A percentile compares a stretch with the other conserved stretches of the same genome.
phyloP scores from a whole-genome alignment of 2,797 vertebrate genomes.

The Tympanoctomys barrerae region DNA sequence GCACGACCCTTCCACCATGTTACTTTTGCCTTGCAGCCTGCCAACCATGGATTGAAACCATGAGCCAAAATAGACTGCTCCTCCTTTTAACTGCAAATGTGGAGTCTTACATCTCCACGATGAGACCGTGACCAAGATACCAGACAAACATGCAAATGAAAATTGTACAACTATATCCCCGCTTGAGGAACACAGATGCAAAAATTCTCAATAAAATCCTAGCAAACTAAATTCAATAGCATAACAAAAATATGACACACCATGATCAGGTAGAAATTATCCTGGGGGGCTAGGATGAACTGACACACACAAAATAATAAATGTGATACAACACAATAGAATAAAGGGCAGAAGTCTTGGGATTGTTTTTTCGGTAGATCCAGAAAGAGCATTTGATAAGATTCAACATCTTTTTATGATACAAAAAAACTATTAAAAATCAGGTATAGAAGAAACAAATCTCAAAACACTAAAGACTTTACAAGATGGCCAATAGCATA shows the following conservation, averaged over 20 bases:
- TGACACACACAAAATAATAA: background rate
- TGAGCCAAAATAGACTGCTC: background rate
- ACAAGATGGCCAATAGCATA: background rate
- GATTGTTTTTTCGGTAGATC: background rate
- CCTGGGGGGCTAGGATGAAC: background rate
- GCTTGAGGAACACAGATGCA: background rate
- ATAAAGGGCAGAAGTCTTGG: background rate
- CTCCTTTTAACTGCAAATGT: background rate
- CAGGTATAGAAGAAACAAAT: background rate
- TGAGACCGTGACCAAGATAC: background rate
- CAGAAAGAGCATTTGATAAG: background rate
- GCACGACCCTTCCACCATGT: background rate
- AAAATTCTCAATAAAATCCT: background rate
- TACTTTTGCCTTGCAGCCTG: background rate
- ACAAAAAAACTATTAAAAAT: background rate
- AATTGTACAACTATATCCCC: background rate
- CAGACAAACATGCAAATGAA: background rate
- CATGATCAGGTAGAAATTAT: background rate
- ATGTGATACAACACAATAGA: background rate
- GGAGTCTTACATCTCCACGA: background rate
- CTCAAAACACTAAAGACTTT: background rate
- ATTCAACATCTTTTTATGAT: background rate
- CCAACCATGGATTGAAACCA: background rate
- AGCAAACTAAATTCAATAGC: background rate
- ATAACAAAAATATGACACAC: background rate